phyloP scores from a whole-genome alignment of 2,797 vertebrate genomes.

The Syngnathus acus region DNA sequence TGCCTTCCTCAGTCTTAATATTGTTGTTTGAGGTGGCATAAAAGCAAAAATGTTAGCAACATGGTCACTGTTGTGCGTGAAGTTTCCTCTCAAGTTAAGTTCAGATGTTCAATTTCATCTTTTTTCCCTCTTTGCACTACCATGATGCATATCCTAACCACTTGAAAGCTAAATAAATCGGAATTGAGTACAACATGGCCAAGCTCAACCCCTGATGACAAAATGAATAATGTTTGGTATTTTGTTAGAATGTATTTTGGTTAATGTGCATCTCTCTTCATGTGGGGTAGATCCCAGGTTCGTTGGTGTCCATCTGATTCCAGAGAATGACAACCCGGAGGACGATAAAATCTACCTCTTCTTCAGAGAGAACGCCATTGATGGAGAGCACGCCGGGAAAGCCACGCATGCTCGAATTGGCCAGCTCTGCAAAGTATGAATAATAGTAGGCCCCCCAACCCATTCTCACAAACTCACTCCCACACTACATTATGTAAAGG shows the following conservation, averaged over 20 bases:
- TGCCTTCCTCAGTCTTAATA: too few species aligned
- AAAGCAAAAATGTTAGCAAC: too few species aligned
- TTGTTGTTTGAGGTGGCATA: too few species aligned
- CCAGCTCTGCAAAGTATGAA: conserved; percentile 92
- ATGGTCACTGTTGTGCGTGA: too few species aligned
- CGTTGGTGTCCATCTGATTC: conserved; percentile 84
- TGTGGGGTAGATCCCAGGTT: conserved; percentile 84
- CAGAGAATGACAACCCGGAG: conserved; percentile 95
- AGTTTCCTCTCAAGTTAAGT: too few species aligned
- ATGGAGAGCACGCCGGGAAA: conserved; percentile 93
- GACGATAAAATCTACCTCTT: conserved; percentile 98
- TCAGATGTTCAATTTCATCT: neutral
- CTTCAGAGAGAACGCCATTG: conserved; percentile 95
- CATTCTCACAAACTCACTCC: neutral
- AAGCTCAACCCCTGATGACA: neutral
- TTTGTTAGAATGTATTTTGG: neutral
- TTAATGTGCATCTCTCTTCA: conserved; percentile 3
- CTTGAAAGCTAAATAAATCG: too few species aligned
- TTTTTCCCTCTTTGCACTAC: too few species aligned
- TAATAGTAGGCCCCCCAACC: neutral
- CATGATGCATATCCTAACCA: too few species aligned
- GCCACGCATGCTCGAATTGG: conserved; percentile 93
- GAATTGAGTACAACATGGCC: too few species aligned
- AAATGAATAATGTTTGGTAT: neutral
- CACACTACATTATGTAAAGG: conserved; percentile 30